Base-by-base conservation (phyloP, 2,113 vertebrate species). In the Cariama cristata region DNA sequence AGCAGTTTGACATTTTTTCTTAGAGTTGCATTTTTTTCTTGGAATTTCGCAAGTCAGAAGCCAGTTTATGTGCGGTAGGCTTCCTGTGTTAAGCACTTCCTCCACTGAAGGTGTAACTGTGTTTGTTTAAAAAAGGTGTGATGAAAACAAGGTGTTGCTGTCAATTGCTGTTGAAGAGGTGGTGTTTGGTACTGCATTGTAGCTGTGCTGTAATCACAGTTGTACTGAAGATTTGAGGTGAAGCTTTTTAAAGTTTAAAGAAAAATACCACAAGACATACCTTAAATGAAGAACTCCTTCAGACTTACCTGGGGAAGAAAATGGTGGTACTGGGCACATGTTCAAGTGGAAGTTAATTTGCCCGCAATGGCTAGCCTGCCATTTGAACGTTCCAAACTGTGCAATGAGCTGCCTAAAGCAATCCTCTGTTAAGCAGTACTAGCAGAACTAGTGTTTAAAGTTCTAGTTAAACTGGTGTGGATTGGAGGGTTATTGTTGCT, bases 61-160 rank as follows among this genome's bases (percentile, higher is more conserved):
- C 63, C 55, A 77, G 72, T 93, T 96, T 89, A 74, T 80, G 17
- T 82, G 91, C 90, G 49, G 45, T 52, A 88, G 75, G 86, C 75
- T 96, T 45, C 2, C 80, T 7, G 17, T 40, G n/a, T 92, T 89
- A 77, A 96, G 63, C 73, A 79, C 80, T 69, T 96, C 27, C 59
- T 84, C 35, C 44, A 50, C 47, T 95, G 94, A 97, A 86, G 4
- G 22, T 89, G 52, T 93, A 95, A 86, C 75, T 97, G 75, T 91
- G 67, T 96, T 97, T 96, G 69, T 97, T 97, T 97, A 91, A 97
- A 97, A 98, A 94, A 86, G 64, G 13, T 86, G 83, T 96, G 60
- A 79, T 94, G 93, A 95, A 96, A 93, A 87, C 86, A 40, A 93
- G 87, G 28, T 97, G 62, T 90, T 92, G 71, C 76, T 95, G 45